These are phyloP conservation scores for Olivierus martensii DNA, from an alignment of 1,140 invertebrate species.

Conservation along the genomic window DNA sequence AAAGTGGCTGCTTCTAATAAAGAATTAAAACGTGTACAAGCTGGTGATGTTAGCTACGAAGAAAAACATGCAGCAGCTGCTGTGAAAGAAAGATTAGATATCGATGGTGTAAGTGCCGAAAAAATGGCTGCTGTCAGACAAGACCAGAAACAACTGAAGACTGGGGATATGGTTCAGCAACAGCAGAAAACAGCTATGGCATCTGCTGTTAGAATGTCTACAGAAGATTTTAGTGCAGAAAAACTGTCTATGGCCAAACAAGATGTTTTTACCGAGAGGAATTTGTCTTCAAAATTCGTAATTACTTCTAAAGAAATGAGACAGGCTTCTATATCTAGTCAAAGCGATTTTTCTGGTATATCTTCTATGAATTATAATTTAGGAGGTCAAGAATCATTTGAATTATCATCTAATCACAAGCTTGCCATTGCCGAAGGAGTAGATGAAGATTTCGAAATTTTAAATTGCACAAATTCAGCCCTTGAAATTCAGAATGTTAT, in stretches of 20 bases:
- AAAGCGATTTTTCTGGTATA: not conserved
- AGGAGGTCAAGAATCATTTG: not conserved
- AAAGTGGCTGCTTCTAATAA: constrained; percentile 53
- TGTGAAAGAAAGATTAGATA: constrained; percentile 36
- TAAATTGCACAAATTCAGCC: not conserved
- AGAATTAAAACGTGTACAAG: constrained; percentile 57
- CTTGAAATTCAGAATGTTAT: constrained; percentile 40
- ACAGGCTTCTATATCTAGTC: not conserved
- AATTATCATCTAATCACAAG: not conserved
- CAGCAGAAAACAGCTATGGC: constrained; percentile 64
- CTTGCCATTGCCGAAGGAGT: not conserved
- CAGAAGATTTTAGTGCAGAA: constrained; percentile 66
- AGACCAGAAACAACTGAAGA: constrained; percentile 45
- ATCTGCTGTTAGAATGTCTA: constrained; percentile 61
- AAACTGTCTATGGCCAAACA: constrained; percentile 31
- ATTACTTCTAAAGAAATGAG: not conserved
- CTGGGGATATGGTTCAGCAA: constrained; percentile 65
- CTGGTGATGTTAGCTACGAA: constrained; percentile 61
- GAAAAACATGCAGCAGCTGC: constrained; percentile 39
- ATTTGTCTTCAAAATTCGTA: not conserved
- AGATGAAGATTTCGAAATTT: constrained; percentile 1
- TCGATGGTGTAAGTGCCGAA: constrained; percentile 57
- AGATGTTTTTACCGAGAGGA: not conserved
- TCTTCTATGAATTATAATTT: not conserved
- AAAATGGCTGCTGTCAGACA: constrained; percentile 46